These are phyloP conservation scores for Poecilobothrus nobilitatus DNA, from an alignment of 2,888 invertebrate genomes.

Conservation along the genomic window DNA sequence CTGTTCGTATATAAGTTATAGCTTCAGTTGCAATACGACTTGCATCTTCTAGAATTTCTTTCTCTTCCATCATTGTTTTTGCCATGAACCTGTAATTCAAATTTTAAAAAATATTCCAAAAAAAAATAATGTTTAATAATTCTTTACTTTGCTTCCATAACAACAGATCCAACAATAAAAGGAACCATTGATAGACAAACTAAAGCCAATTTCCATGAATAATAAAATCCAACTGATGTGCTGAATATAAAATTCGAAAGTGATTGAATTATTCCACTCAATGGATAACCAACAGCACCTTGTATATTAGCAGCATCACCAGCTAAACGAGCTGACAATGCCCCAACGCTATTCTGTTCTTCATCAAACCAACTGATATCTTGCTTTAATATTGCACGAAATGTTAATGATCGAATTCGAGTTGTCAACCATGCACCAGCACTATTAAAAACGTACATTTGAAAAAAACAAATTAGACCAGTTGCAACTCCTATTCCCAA, in stretches of 20 bases:
- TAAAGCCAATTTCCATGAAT: slow-evolving; percentile 61
- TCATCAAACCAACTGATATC: slow-evolving; percentile 70
- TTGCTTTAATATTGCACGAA: slow-evolving; percentile 58
- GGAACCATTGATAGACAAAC: slow-evolving; percentile 59
- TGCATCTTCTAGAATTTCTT: slow-evolving; percentile 55
- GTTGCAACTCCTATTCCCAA: slow-evolving; percentile 54
- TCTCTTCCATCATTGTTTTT: slow-evolving; percentile 51
- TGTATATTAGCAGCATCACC: slow-evolving; percentile 65
- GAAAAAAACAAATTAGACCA: slow-evolving; percentile 57
- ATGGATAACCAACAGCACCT: slow-evolving; percentile 60
- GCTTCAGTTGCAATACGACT: slow-evolving; percentile 66
- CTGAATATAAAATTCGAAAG: slow-evolving; percentile 56
- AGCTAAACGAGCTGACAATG: slow-evolving; percentile 58
- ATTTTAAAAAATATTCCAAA: neutral
- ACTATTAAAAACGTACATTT: slow-evolving; percentile 63
- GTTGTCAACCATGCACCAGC: slow-evolving; percentile 68
- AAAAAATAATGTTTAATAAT: neutral
- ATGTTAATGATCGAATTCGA: slow-evolving; percentile 46
- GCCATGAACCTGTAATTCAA: slow-evolving; percentile 45
- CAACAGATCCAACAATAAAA: slow-evolving; percentile 55
- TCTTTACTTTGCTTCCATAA: slow-evolving; percentile 50
- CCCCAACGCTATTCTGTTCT: slow-evolving; percentile 58
- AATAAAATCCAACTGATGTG: slow-evolving; percentile 52
- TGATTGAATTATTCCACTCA: slow-evolving; percentile 61
- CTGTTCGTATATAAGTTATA: slow-evolving; percentile 61